Evolutionary conservation across 2,888 invertebrate genomes (phyloP).

Genomic region (Sinodicranocentrus sp.): DNA sequence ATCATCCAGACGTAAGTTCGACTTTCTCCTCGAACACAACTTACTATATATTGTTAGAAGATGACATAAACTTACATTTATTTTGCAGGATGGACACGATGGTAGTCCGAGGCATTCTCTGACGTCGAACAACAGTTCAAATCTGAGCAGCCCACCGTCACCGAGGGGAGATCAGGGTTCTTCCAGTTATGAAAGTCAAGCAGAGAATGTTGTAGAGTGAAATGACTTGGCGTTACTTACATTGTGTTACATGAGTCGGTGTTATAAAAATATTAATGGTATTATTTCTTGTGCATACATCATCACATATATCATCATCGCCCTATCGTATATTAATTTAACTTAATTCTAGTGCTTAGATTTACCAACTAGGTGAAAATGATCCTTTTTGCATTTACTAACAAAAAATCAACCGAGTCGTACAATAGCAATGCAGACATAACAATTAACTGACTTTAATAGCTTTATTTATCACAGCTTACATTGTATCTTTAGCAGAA

Average conservation of each 20-base stretch:
- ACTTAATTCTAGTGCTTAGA: background rate
- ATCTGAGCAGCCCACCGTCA: constrained; percentile 86
- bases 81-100: constrained; percentile 79
- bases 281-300: background rate
- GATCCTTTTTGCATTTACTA: constrained; percentile 30
- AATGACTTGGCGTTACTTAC: background rate
- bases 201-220: constrained; percentile 70
- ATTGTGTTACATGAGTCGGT: background rate
- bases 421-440: constrained; percentile 49
- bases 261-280: background rate
- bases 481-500: too few species aligned
- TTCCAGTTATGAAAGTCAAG: constrained; percentile 83
- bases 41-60: too few species aligned
- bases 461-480: too few species aligned
- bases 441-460: too few species aligned
- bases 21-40: too few species aligned
- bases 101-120: constrained; percentile 86
- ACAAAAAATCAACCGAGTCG: constrained; percentile 34
- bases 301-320: too few species aligned
- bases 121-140: constrained; percentile 87
- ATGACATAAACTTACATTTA: too few species aligned
- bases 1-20: constrained; percentile 70
- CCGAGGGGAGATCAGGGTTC: constrained; percentile 83
- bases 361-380: background rate
- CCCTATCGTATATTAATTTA: too few species aligned